Base-by-base conservation (phyloP, 2,113 vertebrate genomes). In the Centropristis striata region DNA sequence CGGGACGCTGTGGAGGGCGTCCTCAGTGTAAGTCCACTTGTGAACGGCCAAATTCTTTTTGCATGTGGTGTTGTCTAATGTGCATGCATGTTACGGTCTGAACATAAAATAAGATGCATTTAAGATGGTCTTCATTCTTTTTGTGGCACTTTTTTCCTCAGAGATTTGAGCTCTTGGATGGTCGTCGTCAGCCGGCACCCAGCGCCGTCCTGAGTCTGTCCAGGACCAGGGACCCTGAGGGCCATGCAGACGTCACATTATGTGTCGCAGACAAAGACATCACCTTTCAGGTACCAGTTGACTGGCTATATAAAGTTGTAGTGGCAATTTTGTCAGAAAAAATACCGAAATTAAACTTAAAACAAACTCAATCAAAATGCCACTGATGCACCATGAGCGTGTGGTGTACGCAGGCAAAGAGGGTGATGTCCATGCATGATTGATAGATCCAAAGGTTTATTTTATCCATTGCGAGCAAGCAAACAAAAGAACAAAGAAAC, bases 141-240 rank as follows among this genome's bases (percentile, higher is more conserved):
- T 23, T 74, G 27, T 57, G 49, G 0, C 1, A 1, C 47, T 55
- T 7, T 67, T 23, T 63, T 42, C 55, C 37, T 3, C 36, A 99
- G 98, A 95, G 95, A 47, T 99, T 99, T 95, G 96, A 98, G 82
- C 95, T 99, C 70, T 63, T 94, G 28, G 96, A 97, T 78, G 88
- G 94, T 20, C 84, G 42, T 67, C 93, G 36, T 4, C 88, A 91
- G 59, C 21, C 85, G 4, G 55, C 92, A 71, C 93, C 95, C 25
- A 85, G 75, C 42, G 88, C 85, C 68, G 86, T 99, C 63, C 16
- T 89, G 47, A 93, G 83, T 50, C 93, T 98, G 57, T 94, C 95
- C 69, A 80, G 28, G 37, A 37, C 61, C 0, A 69, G 1, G 13
- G 93, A 87, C 54, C 54, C 61, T 14, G 88, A 85, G 11, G 91